A percentile compares a stretch with the other conserved stretches of the same genome.
These are phyloP conservation scores for Sinosuthora webbiana DNA, from an alignment of 2,113 vertebrate genomes.

Conservation along the genomic window DNA sequence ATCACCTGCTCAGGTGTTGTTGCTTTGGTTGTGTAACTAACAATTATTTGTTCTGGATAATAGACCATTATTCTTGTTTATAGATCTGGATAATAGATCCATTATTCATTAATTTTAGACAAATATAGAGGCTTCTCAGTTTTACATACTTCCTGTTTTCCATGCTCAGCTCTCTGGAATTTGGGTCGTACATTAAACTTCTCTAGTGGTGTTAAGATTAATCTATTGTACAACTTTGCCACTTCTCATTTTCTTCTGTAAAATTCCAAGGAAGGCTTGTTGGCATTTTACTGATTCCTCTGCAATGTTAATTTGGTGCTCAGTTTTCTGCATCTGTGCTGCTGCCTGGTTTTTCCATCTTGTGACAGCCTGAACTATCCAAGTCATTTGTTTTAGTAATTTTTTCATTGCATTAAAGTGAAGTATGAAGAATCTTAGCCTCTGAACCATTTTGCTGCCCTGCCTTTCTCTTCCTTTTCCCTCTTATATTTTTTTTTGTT, in stretches of 20 bases:
- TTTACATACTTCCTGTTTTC: background rate
- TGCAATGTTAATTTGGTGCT: background rate
- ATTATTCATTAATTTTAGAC: background rate
- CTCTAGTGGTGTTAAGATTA: background rate
- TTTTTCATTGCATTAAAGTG: background rate
- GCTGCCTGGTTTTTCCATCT: background rate
- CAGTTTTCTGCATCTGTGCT: background rate
- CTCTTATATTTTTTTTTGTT: background rate
- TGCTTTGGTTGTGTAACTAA: background rate
- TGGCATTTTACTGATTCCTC: rapidly evolving
- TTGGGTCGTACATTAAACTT: background rate
- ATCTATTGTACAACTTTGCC: background rate
- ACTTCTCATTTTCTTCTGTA: background rate
- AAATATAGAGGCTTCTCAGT: background rate
- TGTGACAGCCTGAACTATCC: background rate
- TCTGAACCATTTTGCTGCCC: background rate
- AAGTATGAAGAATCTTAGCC: background rate
- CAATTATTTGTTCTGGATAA: background rate
- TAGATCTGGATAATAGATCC: background rate
- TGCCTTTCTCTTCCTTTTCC: background rate
- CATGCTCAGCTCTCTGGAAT: background rate
- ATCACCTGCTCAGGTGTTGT: background rate
- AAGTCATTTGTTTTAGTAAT: background rate
- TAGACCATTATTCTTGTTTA: background rate
- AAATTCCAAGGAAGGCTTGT: background rate